phyloP scores from a whole-genome alignment of 2,797 vertebrate species.

The Arrhamphus sclerolepis region DNA sequence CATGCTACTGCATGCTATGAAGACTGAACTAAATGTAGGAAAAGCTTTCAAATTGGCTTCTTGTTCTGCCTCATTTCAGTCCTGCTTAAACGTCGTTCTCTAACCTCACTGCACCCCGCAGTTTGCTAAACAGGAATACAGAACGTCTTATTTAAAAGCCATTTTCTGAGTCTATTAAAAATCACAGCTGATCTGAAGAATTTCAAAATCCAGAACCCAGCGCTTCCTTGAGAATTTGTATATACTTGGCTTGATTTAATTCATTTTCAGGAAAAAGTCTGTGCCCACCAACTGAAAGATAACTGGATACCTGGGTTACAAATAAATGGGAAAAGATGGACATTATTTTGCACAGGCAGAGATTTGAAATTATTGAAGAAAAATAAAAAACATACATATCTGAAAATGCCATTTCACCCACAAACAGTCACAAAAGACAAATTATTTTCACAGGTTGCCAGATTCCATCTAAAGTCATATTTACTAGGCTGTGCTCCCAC shows the following conservation, averaged over 20 bases:
- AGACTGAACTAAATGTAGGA: constrained; percentile 29
- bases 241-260: constrained; percentile 18
- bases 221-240: constrained; percentile 3
- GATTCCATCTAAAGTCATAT: constrained; percentile 19
- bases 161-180: constrained; percentile 16
- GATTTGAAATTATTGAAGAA: too few relatives aligned
- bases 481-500: constrained; percentile 4
- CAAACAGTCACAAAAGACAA: constrained; percentile 1
- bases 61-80: constrained; percentile 13
- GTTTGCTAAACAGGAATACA: neutral
- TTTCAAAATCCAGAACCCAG: neutral
- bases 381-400: neutral
- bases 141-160: constrained; percentile 7
- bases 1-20: constrained; percentile 3
- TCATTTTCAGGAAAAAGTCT: constrained; percentile 6
- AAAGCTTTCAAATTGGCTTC: constrained; percentile 11
- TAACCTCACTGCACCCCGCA: constrained; percentile 11
- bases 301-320: constrained; percentile 17
- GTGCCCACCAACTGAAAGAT: constrained; percentile 16
- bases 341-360: too few relatives aligned
- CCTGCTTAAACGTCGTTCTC: constrained; percentile 21
- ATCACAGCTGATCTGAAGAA: constrained; percentile 12
- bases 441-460: constrained; percentile 16
- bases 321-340: constrained; percentile 13
- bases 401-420: constrained; percentile 21